A percentile compares a stretch with the other conserved stretches of the same genome.
phyloP scores from a whole-genome alignment of 2,113 vertebrate genomes.

The Capreolus pygargus region DNA sequence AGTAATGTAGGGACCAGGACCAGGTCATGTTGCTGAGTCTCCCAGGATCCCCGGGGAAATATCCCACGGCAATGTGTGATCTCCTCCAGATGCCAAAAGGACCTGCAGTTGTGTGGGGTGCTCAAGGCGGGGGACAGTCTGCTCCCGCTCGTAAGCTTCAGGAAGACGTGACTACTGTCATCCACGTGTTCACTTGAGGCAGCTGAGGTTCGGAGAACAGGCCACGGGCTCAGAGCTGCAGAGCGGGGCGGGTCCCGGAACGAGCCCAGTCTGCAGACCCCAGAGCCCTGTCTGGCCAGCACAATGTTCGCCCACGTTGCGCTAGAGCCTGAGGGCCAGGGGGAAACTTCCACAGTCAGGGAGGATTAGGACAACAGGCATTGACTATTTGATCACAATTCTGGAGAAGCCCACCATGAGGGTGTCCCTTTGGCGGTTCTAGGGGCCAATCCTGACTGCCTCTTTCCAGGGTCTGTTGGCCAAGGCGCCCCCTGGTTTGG shows the following conservation, averaged over 20 bases:
- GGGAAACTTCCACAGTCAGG: not conserved
- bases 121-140: not conserved
- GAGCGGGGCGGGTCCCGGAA: not conserved
- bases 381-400: not conserved
- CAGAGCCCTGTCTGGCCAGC: not conserved
- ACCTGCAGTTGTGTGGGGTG: not conserved
- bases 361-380: not conserved
- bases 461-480: not conserved
- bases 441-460: not conserved
- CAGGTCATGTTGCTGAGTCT: not conserved
- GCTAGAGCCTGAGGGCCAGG: fast-evolving
- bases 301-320: not conserved
- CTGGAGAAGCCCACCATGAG: not conserved
- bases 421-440: not conserved
- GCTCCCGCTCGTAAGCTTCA: not conserved
- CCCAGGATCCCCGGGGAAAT: not conserved
- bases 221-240: not conserved
- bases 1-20: not conserved
- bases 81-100: fast-evolving
- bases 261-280: not conserved
- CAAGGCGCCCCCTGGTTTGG: not conserved
- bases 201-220: not conserved
- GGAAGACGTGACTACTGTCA: not conserved
- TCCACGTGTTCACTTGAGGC: not conserved
- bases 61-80: not conserved